Percentiles rank a stretch among this genome's conserved stretches.
phyloP scores from a whole-genome alignment of 2,113 vertebrate species.

The Corydoras maculifer region DNA sequence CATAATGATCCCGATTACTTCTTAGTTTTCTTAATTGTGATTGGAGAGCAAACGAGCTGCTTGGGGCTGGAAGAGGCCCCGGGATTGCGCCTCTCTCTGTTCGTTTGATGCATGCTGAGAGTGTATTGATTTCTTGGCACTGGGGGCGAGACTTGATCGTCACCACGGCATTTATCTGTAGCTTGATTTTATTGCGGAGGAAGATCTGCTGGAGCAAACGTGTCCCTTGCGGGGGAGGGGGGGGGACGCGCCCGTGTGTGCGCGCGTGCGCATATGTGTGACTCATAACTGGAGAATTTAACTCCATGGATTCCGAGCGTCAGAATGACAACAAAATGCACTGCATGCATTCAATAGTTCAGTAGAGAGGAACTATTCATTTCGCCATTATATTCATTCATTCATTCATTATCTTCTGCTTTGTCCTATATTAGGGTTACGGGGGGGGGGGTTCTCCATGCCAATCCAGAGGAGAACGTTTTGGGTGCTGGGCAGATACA shows the following conservation, averaged over 20 bases:
- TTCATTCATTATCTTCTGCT: no score
- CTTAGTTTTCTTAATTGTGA: neutral
- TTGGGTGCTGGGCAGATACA: no score
- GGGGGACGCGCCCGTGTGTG: slow-evolving; percentile 47
- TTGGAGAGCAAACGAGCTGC: neutral
- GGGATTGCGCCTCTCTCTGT: neutral
- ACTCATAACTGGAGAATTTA: slow-evolving; percentile 68
- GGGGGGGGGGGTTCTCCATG: no score
- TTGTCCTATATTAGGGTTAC: no score
- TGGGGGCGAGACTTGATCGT: slow-evolving; percentile 9
- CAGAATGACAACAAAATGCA: neutral
- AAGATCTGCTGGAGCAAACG: slow-evolving; percentile 55
- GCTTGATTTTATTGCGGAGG: slow-evolving; percentile 18
- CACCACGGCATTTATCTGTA: slow-evolving; percentile 28
- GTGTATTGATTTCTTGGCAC: slow-evolving; percentile 1
- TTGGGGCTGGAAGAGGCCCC: neutral
- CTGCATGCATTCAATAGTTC: neutral
- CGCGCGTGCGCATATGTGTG: slow-evolving; percentile 55
- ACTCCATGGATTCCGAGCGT: slow-evolving; percentile 48
- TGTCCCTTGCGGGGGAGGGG: slow-evolving; percentile 41
- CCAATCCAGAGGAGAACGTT: no score
- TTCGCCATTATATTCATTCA: no score
- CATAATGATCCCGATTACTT: neutral
- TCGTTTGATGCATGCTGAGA: slow-evolving; percentile 5
- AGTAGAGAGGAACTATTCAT: no score